A percentile compares a stretch with the other conserved stretches of the same genome.
Evolutionary conservation across 2,113 vertebrate genomes (phyloP).

Genomic region (Penelope pileata): DNA sequence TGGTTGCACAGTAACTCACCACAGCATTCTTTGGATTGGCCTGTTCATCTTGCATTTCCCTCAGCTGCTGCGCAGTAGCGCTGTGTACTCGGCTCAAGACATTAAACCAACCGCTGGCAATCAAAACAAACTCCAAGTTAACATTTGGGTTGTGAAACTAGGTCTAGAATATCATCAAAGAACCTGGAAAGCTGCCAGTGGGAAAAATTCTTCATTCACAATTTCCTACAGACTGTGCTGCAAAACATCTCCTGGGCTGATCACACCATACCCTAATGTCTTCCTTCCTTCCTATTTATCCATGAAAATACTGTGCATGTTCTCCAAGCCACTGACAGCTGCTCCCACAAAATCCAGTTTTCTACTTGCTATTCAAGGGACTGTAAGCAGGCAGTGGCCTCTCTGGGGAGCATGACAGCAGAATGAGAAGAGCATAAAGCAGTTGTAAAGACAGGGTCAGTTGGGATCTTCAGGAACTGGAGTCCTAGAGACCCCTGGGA

Average conservation of each 20-base stretch:
- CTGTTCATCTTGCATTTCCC: slow-evolving; percentile 93
- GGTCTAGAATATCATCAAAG: neutral
- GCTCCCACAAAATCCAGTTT: slow-evolving; percentile 29
- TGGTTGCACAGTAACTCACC: slow-evolving; percentile 78
- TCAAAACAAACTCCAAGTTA: slow-evolving; percentile 3
- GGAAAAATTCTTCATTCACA: slow-evolving; percentile 20
- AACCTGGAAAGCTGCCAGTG: slow-evolving; percentile 3
- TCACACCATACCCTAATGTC: neutral
- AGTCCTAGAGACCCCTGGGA: neutral
- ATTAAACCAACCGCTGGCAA: slow-evolving; percentile 88
- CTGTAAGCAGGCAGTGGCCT: neutral
- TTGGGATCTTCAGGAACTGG: neutral
- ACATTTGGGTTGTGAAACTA: neutral
- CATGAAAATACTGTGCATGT: neutral
- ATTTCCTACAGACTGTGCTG: slow-evolving; percentile 15
- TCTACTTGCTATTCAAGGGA: slow-evolving; percentile 10
- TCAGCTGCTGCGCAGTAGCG: slow-evolving; percentile 87
- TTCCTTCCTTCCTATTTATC: slow-evolving; percentile 20
- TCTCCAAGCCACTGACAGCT: slow-evolving; percentile 24
- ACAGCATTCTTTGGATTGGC: slow-evolving; percentile 95
- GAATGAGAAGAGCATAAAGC: neutral
- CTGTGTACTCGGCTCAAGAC: slow-evolving; percentile 88
- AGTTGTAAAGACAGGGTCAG: neutral
- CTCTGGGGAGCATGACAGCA: neutral
- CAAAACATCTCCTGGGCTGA: neutral